A percentile compares a stretch with the other conserved stretches of the same genome.
These are phyloP conservation scores for Pseudococcus viburni DNA, from an alignment of 2,888 invertebrate species.

Conservation along the genomic window DNA sequence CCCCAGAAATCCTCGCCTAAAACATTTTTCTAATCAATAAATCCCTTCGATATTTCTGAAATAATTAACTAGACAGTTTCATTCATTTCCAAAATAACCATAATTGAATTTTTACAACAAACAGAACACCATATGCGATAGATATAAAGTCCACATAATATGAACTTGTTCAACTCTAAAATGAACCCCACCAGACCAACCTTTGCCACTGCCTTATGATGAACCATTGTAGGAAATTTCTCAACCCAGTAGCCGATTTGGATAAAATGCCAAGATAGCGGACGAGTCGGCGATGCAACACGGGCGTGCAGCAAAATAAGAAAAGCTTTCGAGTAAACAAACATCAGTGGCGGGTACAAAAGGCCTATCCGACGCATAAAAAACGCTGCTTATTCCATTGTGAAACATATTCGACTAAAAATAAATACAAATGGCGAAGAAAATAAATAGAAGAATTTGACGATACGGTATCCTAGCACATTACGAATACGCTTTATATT, in stretches of 20 bases:
- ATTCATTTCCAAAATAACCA: neutral
- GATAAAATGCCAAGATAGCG: conserved; percentile 35
- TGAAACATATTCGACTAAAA: conserved; percentile 32
- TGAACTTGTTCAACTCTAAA: conserved; percentile 23
- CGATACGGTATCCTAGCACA: neutral
- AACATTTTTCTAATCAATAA: neutral
- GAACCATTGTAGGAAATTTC: neutral
- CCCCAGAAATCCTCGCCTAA: too few relatives aligned
- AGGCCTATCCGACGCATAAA: neutral
- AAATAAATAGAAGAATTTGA: conserved; percentile 47
- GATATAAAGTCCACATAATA: neutral
- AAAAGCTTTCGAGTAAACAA: conserved; percentile 56
- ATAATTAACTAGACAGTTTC: neutral
- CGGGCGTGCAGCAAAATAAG: neutral
- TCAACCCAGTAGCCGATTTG: conserved; percentile 26
- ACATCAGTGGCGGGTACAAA: conserved; percentile 1
- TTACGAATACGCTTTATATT: neutral
- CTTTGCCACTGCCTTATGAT: neutral
- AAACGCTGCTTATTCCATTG: conserved; percentile 47
- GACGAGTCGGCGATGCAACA: neutral
- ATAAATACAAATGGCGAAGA: conserved; percentile 54
- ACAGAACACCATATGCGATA: neutral
- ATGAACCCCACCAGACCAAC: neutral
- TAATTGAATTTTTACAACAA: neutral
- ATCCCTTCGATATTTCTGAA: neutral